Evolutionary conservation across 2,888 invertebrate genomes (phyloP).

Genomic region (Parnassius smintheus): DNA sequence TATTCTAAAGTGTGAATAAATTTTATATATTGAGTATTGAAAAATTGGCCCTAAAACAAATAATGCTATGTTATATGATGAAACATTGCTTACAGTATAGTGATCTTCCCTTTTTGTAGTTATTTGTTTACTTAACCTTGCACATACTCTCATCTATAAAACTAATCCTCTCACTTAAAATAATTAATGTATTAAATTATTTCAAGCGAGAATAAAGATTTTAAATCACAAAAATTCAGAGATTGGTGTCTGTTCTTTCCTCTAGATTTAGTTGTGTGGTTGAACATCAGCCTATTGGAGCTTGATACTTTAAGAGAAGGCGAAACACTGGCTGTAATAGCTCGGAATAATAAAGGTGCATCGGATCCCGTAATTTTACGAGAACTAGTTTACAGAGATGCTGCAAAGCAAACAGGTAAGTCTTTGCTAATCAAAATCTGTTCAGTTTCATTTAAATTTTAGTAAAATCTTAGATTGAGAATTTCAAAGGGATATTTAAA

Average conservation of each 20-base stretch:
- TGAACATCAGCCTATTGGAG: constrained; percentile 64
- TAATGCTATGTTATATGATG: no score
- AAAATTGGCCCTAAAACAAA: no score
- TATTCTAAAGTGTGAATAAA: no score
- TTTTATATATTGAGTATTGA: no score
- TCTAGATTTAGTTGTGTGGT: constrained; percentile 61
- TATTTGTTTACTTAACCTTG: background rate
- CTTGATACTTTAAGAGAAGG: constrained; percentile 56
- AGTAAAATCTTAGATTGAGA: background rate
- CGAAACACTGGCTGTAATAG: constrained; percentile 61
- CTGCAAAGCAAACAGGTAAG: constrained; percentile 65
- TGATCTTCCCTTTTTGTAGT: no score
- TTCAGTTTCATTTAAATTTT: background rate
- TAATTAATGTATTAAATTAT: no score
- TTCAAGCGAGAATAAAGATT: background rate
- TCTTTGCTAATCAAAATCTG: background rate
- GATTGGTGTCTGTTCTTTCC: background rate
- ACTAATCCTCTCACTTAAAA: background rate
- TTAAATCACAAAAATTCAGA: background rate
- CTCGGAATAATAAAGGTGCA: constrained; percentile 67
- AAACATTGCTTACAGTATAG: no score
- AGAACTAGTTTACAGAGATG: constrained; percentile 64
- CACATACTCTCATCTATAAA: background rate
- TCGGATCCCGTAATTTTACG: constrained; percentile 63
- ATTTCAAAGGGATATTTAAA: no score